phyloP scores from a whole-genome alignment of 2,797 vertebrate species.

The Passerculus sandwichensis region DNA sequence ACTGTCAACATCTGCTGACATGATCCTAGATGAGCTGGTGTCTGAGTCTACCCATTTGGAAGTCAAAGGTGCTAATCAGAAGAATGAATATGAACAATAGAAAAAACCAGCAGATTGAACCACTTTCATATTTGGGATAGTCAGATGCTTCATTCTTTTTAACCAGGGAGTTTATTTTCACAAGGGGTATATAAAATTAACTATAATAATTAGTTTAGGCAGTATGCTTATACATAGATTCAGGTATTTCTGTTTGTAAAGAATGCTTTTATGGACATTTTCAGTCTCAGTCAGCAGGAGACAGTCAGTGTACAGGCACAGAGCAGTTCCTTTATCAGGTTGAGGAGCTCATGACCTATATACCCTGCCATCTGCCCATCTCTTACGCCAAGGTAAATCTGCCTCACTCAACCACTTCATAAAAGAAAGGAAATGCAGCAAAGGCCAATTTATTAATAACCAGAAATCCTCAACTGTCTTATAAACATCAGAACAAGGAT shows the following conservation, averaged over 20 bases:
- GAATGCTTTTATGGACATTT: not conserved
- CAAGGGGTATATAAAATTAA: not conserved
- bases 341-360: conserved; percentile 5
- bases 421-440: not conserved
- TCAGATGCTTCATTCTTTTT: not conserved
- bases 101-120: not conserved
- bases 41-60: not conserved
- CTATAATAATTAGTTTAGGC: not conserved
- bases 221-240: not conserved
- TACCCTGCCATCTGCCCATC: conserved; percentile 34
- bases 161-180: not conserved
- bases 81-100: not conserved
- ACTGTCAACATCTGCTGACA: not conserved
- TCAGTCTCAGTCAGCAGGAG: not conserved
- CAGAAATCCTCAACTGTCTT: not conserved
- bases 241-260: not conserved
- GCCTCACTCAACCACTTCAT: not conserved
- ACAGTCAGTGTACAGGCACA: not conserved
- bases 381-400: conserved; percentile 14
- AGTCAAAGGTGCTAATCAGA: conserved; percentile 9
- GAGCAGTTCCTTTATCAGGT: not conserved
- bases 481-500: not conserved
- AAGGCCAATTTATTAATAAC: not conserved
- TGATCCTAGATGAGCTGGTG: not conserved
- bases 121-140: not conserved